These are phyloP conservation scores for Ormyrus rosae DNA, from an alignment of 2,888 invertebrate species.

Conservation along the genomic window DNA sequence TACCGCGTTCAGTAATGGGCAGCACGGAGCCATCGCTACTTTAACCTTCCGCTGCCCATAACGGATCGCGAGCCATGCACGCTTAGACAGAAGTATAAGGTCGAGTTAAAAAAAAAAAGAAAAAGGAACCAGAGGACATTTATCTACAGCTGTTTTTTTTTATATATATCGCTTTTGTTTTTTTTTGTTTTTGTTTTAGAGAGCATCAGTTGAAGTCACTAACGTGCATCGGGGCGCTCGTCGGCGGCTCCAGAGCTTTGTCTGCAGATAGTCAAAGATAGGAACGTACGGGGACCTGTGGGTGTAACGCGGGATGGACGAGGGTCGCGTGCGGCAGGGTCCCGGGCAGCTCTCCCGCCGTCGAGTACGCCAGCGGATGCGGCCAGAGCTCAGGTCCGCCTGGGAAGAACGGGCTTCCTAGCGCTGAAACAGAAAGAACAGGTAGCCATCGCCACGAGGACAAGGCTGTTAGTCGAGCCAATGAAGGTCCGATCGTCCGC, in stretches of 20 bases:
- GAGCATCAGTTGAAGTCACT: conserved; percentile 66
- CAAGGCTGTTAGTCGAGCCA: conserved; percentile 10
- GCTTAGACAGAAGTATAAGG: no score
- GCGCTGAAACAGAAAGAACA: conserved; percentile 81
- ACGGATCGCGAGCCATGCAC: no score
- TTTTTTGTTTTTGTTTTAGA: conserved; percentile 17
- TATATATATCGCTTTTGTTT: no score
- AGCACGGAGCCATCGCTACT: no score
- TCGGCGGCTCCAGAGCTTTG: conserved; percentile 82
- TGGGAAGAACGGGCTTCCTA: conserved; percentile 97
- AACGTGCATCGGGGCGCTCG: conserved; percentile 80
- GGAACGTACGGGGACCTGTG: conserved; percentile 97
- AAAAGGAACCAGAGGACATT: no score
- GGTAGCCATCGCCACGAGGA: conserved; percentile 9
- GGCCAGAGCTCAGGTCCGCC: conserved; percentile 96
- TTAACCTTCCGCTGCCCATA: no score
- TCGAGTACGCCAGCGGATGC: conserved; percentile 89
- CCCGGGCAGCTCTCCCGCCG: conserved; percentile 89
- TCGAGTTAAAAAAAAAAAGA: no score
- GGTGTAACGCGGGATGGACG: conserved; percentile 97
- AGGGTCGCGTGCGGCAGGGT: conserved; percentile 91
- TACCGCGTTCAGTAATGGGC: no score
- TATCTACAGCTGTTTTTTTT: no score
- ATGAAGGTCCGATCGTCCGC: no score
- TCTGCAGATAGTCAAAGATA: conserved; percentile 98